These are phyloP conservation scores for Myripristis jacobus DNA, from an alignment of 2,797 vertebrate genomes.

Conservation along the genomic window DNA sequence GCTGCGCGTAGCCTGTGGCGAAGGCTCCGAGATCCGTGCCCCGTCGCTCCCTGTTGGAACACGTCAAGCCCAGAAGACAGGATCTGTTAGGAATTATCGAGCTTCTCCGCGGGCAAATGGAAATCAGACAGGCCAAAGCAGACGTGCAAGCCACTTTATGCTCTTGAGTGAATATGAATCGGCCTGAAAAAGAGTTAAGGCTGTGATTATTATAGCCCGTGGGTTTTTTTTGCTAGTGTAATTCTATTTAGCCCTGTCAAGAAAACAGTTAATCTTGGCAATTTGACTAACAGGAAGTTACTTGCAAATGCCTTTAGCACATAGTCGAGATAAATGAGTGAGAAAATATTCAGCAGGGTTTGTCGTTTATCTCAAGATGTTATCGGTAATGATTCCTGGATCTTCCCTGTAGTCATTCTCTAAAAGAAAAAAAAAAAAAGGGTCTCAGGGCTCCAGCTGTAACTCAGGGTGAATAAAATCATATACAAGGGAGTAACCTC, in stretches of 20 bases:
- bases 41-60: slow-evolving; percentile 79
- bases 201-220: slow-evolving; percentile 57
- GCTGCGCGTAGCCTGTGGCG: slow-evolving; percentile 73
- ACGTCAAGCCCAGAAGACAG: slow-evolving; percentile 71
- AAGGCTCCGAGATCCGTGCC: slow-evolving; percentile 72
- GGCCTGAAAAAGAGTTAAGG: slow-evolving; percentile 41
- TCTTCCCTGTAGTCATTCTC: background rate
- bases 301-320: slow-evolving; percentile 50
- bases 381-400: slow-evolving; percentile 25
- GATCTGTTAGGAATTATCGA: slow-evolving; percentile 79
- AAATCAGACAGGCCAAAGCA: slow-evolving; percentile 70
- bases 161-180: slow-evolving; percentile 57
- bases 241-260: slow-evolving; percentile 59
- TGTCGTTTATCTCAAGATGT: slow-evolving; percentile 41
- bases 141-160: slow-evolving; percentile 65
- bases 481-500: slow-evolving; percentile 45
- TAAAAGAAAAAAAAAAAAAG: slow-evolving; percentile 10
- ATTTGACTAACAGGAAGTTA: slow-evolving; percentile 65
- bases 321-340: slow-evolving; percentile 35
- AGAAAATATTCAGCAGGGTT: slow-evolving; percentile 39
- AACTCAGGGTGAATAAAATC: slow-evolving; percentile 42
- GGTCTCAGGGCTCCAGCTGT: slow-evolving; percentile 3
- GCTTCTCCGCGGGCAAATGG: slow-evolving; percentile 72
- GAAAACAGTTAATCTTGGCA: slow-evolving; percentile 63
- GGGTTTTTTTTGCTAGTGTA: slow-evolving; percentile 52